A percentile compares a stretch with the other conserved stretches of the same genome.
Evolutionary conservation across 2,797 vertebrate species (phyloP).

Genomic region (Nasua narica): DNA sequence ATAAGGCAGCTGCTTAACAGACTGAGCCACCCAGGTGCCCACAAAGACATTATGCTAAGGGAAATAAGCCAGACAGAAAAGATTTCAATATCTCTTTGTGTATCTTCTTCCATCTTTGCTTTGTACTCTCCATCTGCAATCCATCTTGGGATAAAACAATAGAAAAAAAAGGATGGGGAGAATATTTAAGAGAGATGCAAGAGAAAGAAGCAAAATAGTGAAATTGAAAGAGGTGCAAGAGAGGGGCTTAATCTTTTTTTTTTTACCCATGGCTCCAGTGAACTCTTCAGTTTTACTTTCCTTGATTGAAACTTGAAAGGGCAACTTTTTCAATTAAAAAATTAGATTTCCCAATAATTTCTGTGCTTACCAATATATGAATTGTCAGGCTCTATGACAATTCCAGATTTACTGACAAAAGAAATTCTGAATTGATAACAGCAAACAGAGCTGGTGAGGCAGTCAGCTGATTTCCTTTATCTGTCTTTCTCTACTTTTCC

Average conservation of each 20-base stretch:
- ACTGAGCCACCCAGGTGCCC: too few relatives aligned
- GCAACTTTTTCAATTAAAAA: constrained; percentile 5
- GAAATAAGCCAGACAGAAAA: not conserved
- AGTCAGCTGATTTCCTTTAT: not conserved
- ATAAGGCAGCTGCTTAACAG: too few relatives aligned
- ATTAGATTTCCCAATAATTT: not conserved
- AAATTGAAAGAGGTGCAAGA: not conserved
- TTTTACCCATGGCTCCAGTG: not conserved
- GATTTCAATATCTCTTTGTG: not conserved
- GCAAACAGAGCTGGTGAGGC: not conserved
- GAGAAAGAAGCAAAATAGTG: not conserved
- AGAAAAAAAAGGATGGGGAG: not conserved
- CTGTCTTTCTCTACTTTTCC: not conserved
- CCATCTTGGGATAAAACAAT: not conserved
- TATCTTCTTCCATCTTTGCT: not conserved
- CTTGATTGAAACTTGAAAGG: not conserved
- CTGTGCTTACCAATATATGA: not conserved
- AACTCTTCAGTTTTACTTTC: not conserved
- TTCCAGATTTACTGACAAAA: not conserved
- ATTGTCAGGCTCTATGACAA: not conserved
- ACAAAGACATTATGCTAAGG: not conserved
- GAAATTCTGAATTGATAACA: not conserved
- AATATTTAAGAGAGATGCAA: not conserved
- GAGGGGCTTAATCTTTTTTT: not conserved
- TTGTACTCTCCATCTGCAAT: not conserved